Percentiles rank a stretch among this genome's conserved stretches.
Evolutionary conservation across 2,888 invertebrate genomes (phyloP).

Genomic region (Calliphora vomitoria): DNA sequence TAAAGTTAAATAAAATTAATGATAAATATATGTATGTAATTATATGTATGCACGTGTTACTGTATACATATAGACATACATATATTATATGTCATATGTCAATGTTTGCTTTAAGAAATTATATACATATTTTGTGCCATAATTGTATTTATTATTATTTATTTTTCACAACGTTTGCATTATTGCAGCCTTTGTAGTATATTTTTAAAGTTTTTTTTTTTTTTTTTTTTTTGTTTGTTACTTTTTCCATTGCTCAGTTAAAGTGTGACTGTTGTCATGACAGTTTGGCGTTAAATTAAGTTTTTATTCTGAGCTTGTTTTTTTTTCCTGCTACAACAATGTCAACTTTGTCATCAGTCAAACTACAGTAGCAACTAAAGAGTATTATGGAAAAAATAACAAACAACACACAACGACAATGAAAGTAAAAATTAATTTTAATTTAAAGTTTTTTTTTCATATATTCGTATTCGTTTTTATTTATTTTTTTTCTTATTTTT

Average conservation of each 20-base stretch:
- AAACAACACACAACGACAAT: slow-evolving; percentile 50
- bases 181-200: slow-evolving; percentile 9
- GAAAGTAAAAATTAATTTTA: slow-evolving; percentile 74
- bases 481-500: slow-evolving; percentile 44
- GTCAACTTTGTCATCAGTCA: slow-evolving; percentile 66
- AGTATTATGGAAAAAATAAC: slow-evolving; percentile 27
- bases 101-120: slow-evolving; percentile 48
- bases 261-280: slow-evolving; percentile 71
- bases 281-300: slow-evolving; percentile 75
- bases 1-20: slow-evolving; percentile 51
- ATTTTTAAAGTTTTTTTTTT: too few relatives aligned
- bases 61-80: too few relatives aligned
- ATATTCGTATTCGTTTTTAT: slow-evolving; percentile 15
- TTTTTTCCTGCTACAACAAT: slow-evolving; percentile 23
- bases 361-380: slow-evolving; percentile 48
- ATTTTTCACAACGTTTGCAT: not conserved
- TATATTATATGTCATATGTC: slow-evolving; percentile 40
- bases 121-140: not conserved
- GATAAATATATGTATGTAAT: slow-evolving; percentile 35
- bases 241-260: slow-evolving; percentile 12
- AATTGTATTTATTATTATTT: slow-evolving; percentile 45
- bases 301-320: slow-evolving; percentile 32
- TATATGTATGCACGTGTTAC: too few relatives aligned
- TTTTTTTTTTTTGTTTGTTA: not conserved
- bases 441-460: slow-evolving; percentile 69